Base-by-base conservation (phyloP, 2,113 vertebrate species). In the Lophius piscatorius region DNA sequence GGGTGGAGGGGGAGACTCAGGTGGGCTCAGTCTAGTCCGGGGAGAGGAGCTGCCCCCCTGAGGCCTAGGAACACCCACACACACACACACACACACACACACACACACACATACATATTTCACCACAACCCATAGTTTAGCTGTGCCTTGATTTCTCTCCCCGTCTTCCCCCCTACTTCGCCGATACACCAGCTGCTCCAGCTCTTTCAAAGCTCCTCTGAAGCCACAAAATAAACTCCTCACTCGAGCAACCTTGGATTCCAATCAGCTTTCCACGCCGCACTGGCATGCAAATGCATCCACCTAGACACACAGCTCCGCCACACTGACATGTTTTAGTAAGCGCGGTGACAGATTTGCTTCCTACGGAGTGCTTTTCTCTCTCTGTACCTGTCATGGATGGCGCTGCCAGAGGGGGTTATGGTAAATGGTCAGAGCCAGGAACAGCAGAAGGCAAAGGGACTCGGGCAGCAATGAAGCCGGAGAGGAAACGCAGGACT, bases 321-420 rank as follows among this genome's bases (percentile, higher is more conserved):
- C 57, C 67, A 31, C 64, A 24, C 60, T 86, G 87, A 88, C 82
- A 85, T 82, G 82, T 87, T 87, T 83, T 83, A 83, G 82, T 85
- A 81, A 83, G 78, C 54, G 18, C 33, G 8, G 65, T 88, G 84
- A 88, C 84, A 84, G 82, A 87, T 84, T 76, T 78, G 67, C 80
- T 84, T 81, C 79, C 77, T 80, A 58, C 80, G 54, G 67, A 83
- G 78, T 61, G 70, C 58, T 64, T 78, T 80, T 76, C 65, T 78
- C 51, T 65, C 79, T 64, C 80, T 83, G 63, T 85, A 80, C 74
- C 81, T 86, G 85, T 83, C 83, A 87, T 41, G 59, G 75, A 74
- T 55, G 62, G 26, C 56, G 80, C 73, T 80, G 85, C 83, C 77
- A 74, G 79, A 81, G 81, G 80, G 70, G 49, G 41, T 72, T 73